Conservation (phyloP, 2,888 invertebrate genomes). For the Sinhomidia bicolor region DNA sequence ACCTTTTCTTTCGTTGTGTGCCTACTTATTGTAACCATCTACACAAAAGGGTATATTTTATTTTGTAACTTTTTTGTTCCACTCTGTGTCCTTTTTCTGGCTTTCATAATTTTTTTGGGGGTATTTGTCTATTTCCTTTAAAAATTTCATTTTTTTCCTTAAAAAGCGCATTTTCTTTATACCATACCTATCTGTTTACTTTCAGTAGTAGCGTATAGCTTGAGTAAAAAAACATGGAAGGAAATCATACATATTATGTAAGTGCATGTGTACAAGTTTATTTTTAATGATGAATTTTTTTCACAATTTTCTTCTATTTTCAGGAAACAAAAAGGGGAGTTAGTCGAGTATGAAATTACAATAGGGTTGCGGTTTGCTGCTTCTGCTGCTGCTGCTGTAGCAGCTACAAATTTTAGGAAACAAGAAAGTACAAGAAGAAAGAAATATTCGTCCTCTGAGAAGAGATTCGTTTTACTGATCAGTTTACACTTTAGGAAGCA, state of each 20-base stretch:
- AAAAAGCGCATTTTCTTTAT: neutral
- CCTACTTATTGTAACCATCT: neutral
- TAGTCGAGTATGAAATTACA: constrained; percentile 48
- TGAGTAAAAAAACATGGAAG: neutral
- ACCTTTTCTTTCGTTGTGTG: neutral
- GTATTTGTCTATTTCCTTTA: neutral
- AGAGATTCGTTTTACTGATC: constrained; percentile 22
- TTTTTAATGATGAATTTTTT: constrained; percentile 31
- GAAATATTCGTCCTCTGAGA: neutral
- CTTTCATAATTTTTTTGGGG: constrained; percentile 17
- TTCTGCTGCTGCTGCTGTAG: neutral
- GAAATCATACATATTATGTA: too few species aligned
- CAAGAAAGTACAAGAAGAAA: neutral
- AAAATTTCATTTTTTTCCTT: neutral
- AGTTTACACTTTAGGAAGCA: constrained; percentile 49
- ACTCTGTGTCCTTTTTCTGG: neutral
- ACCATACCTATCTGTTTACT: neutral
- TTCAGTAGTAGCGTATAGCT: neutral
- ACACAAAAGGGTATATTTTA: neutral
- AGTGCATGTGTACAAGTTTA: too few species aligned
- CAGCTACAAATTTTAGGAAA: too few species aligned
- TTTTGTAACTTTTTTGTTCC: neutral
- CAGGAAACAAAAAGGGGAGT: constrained; percentile 29
- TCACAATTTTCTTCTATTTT: neutral
- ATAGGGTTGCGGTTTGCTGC: neutral